Base-by-base conservation (phyloP, 2,113 vertebrate genomes). In the Indicator maculatus region DNA sequence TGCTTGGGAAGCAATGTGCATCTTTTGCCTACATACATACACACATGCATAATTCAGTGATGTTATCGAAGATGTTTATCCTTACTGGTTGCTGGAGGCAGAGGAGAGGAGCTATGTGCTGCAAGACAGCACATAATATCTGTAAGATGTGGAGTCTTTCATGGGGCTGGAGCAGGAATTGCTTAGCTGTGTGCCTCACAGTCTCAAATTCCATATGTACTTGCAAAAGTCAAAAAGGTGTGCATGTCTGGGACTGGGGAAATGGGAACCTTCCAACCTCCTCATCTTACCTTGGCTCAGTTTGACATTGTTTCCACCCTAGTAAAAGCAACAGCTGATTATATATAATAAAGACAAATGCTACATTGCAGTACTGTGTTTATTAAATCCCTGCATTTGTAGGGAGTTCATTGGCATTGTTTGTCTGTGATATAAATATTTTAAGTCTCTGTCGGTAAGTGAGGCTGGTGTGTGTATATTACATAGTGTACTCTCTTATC, bases 391-490 rank as follows among this genome's bases (percentile, higher is more conserved):
- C 69, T 96, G 83, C 86, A 94, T 93, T 97, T 88, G 88, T 86
- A 89, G 97, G 96, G 97, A 97, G 94, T 92, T 97, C 97, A 96
- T 92, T 90, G 97, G 97, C 95, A 93, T 95, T 98, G 97, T 98
- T 98, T 98, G 98, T 93, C 39, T 0, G 1, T 31, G 84, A 67
- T 95, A 82, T 98, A 98, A 98, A 98, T 98, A 98, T 98, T 98
- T 98, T 97, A 97, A 97, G 95, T 89, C 83, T 91, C 94, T 92
- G 83, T 97, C 39, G 66, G 97, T 95, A 96, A 97, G 95, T 71
- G 96, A 95, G 77, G 96, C 95, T 95, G 96, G 96, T 97, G 95
- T 97, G 97, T 98, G 96, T 98, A 98, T 33, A 97, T 97, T 97
- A 96, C 74, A 75, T 61, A 90, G 95, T 80, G 95, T 92, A 96